phyloP scores from a whole-genome alignment of 1,140 invertebrate species.

The Hycleus phaleratus region DNA sequence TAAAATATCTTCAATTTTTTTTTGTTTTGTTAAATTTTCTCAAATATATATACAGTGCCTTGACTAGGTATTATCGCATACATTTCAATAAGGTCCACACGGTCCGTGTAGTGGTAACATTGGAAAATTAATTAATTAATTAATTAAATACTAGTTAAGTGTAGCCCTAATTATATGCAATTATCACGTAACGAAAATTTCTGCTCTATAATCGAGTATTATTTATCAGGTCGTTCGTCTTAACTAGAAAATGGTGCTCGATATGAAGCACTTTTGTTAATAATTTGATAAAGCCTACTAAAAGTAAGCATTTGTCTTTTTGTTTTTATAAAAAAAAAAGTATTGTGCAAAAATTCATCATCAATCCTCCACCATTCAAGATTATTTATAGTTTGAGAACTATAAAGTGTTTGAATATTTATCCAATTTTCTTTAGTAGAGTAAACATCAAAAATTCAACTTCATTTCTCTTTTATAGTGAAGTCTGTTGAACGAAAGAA shows the following conservation, averaged over 20 bases:
- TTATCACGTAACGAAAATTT: conserved; percentile 28
- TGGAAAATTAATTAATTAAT: conserved; percentile 28
- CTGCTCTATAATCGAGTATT: conserved; percentile 22
- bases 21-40: conserved; percentile 17
- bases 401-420: neutral
- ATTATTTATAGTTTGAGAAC: no score
- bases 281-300: no score
- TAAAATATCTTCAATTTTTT: conserved; percentile 26
- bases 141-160: neutral
- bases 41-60: conserved; percentile 38
- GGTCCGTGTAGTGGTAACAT: conserved; percentile 35
- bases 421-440: neutral
- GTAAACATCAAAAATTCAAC: neutral
- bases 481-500: neutral
- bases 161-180: conserved; percentile 21
- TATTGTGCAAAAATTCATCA: no score
- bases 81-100: conserved; percentile 23
- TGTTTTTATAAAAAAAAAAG: no score
- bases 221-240: conserved; percentile 21
- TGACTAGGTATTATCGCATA: conserved; percentile 38
- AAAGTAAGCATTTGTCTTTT: no score
- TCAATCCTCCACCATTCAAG: no score
- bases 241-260: neutral
- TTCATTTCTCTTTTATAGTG: neutral
- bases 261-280: no score